Conservation (phyloP, 2,113 vertebrate genomes). For the Tympanuchus pallidicinctus region DNA sequence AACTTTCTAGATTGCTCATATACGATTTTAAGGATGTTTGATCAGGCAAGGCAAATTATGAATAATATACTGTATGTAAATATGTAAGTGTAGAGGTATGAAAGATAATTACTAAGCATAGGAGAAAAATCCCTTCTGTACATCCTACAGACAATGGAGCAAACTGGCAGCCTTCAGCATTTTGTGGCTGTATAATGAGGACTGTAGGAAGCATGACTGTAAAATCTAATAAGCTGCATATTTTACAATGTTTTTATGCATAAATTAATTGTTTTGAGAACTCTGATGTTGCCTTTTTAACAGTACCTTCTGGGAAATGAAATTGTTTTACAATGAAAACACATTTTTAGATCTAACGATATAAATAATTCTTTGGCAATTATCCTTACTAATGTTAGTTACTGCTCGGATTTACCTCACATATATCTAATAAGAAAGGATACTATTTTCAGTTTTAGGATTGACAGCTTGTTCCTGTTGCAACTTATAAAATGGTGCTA, state of each 20-base stretch:
- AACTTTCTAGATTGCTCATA: not conserved
- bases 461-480: constrained; percentile 18
- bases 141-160: not conserved
- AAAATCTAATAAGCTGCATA: constrained; percentile 56
- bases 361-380: not conserved
- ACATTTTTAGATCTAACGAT: not conserved
- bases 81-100: constrained; percentile 1
- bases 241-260: not conserved
- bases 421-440: not conserved
- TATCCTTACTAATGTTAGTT: constrained; percentile 9
- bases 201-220: constrained; percentile 16
- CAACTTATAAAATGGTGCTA: constrained; percentile 19
- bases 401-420: not conserved
- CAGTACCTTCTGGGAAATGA: not conserved
- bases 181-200: constrained; percentile 58
- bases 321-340: not conserved
- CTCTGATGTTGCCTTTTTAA: not conserved
- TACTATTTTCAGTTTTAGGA: not conserved
- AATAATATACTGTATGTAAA: constrained; percentile 38
- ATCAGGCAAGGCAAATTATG: not conserved
- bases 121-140: not conserved
- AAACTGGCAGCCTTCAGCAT: constrained; percentile 11
- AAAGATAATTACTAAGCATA: constrained; percentile 48
- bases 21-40: not conserved
- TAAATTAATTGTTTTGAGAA: constrained; percentile 54